Evolutionary conservation across 2,888 invertebrate species (phyloP), one percentile per base, ranked within the genome.

Genomic region (Carpatolechia fugitivella): DNA sequence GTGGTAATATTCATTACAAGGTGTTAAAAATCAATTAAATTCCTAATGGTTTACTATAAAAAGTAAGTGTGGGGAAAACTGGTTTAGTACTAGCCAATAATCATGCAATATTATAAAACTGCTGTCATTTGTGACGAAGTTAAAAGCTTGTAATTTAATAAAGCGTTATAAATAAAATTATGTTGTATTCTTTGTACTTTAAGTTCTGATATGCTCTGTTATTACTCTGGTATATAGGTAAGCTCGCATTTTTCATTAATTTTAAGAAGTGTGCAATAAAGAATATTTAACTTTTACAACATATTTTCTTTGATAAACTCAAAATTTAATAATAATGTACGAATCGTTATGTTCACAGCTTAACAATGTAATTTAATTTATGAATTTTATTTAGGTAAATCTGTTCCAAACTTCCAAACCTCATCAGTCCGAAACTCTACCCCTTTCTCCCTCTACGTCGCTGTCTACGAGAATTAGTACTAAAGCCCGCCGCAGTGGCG

Each of bases 401-500:
- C n/a, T 16, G 1, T 16, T 16, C 8, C 5, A 6, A 8, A 41
- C n/a, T 16, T 41, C 18, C 18, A 41, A 3, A 8, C 40, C 40
- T n/a, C 13, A 5, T 29, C 29, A 2, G 4, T 24, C 11, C 33
- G 11, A 33, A 48, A 10, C 48, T 33, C 48, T 18, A 31, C 40
- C 40, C 16, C 48, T 33, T 31, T 18, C 13, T 14, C 40, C 16
- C 48, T 31, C 16, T 33, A 44, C 16, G 30, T 16, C 29, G 40
- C 13, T 49, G 55, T 49, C 52, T 33, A 52, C 48, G 18, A 10
- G 33, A 33, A 36, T 56, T 57, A 78, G 77, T 81, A 66, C 77
- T 56, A 44, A 63, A 69, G 72, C 62, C 58, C 58, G 66, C 70
- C 78, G 60, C 69, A 56, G 54, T 24, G 44, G 44, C 44, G 57